These are phyloP conservation scores for Drosophila aldrichi DNA, from an alignment of 2,888 invertebrate genomes.

Conservation along the genomic window DNA sequence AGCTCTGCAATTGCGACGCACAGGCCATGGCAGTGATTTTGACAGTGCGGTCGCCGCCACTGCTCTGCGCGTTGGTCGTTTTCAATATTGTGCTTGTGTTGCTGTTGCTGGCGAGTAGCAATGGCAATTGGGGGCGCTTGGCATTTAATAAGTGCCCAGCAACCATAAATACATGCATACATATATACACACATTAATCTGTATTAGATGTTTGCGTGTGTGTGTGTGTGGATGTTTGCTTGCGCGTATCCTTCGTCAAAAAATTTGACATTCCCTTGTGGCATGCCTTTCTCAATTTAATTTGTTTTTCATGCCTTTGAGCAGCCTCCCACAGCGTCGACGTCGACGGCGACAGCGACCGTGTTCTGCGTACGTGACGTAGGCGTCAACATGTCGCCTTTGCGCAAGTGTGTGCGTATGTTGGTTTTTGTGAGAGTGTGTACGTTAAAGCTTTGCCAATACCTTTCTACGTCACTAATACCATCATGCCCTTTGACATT, in stretches of 20 bases:
- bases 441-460: conserved; percentile 40
- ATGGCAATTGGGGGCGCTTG: conserved; percentile 32
- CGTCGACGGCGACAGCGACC: conserved; percentile 21
- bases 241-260: conserved; percentile 55
- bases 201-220: conserved; percentile 3
- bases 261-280: conserved; percentile 50
- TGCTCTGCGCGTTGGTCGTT: conserved; percentile 56
- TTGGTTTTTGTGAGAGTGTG: conserved; percentile 9
- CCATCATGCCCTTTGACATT: conserved; percentile 73
- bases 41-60: conserved; percentile 9
- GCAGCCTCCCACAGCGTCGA: conserved; percentile 50
- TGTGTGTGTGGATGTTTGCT: conserved; percentile 16
- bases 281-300: conserved; percentile 42
- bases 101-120: conserved; percentile 22
- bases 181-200: neutral
- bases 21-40: conserved; percentile 77
- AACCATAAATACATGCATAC: conserved; percentile 3
- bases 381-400: conserved; percentile 33
- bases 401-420: conserved; percentile 17
- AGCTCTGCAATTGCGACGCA: conserved; percentile 66
- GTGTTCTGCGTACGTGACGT: conserved; percentile 41
- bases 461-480: conserved; percentile 60
- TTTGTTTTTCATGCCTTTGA: conserved; percentile 38
- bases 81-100: conserved; percentile 35
- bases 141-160: conserved; percentile 24